Evolutionary conservation across 2,113 vertebrate genomes (phyloP), one percentile per base, ranked within the genome.

Genomic region (Pogonocichla stellata): DNA sequence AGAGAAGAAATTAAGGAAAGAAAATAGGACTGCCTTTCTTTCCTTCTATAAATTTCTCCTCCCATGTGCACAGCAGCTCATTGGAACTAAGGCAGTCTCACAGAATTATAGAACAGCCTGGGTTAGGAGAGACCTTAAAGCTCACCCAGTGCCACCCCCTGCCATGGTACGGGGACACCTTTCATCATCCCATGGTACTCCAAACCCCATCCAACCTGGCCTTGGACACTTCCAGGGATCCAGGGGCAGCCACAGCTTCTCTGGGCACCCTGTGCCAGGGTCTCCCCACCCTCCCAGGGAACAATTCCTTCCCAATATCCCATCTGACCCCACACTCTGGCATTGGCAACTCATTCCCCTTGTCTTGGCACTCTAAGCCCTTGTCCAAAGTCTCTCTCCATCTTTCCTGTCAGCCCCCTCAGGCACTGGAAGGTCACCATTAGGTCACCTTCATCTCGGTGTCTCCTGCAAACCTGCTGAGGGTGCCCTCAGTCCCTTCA

Each of bases 361-460:
- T 20, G 8, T 53, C 38, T 57, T 53, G 38, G 1, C 38, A 2
- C 33, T 71, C 47, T 22, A 61, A 0, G 0, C 10, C 25, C 20
- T 43, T 51, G 25, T 7, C 5, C 14, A 20, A 3, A 53, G 12
- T 83, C 47, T 34, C 19, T 61, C 16, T 53, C 47, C 47, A 31
- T 25, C 2, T 43, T 43, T 58, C 31, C 2, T 34, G 31, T 29
- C 40, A 42, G 24, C 8, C 6, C 25, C 31, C 61, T 50, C 38
- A 61, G 56, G 45, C 25, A 6, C 24, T 23, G 43, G 14, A 42
- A 28, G 24, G 34, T 22, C 29, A 50, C 34, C 8, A 7, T 23
- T 4, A 50, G 19, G 54, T 23, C 34, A 34, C 12, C 16, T 16
- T 51, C 36, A 60, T 16, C 10, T 61, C 1, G 3, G 26, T 31